A percentile compares a stretch with the other conserved stretches of the same genome.
Conservation (phyloP, 2,888 invertebrate genomes). For the Anoncus sp. region DNA sequence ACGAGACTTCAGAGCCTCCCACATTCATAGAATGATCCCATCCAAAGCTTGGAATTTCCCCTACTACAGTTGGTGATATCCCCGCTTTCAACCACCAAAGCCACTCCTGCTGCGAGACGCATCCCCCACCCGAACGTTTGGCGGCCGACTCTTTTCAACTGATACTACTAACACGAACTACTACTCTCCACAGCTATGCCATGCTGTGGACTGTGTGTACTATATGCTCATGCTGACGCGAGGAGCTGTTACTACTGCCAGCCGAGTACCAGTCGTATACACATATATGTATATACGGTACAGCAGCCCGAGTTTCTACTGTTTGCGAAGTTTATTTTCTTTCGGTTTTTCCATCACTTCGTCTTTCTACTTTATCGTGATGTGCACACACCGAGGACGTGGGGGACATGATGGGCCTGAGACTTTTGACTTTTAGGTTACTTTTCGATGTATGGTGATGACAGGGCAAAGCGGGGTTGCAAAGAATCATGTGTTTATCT, state of each 20-base stretch:
- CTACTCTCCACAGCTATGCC: slow-evolving; percentile 16
- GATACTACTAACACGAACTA: slow-evolving; percentile 38
- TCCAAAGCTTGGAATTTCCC: slow-evolving; percentile 16
- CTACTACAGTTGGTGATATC: slow-evolving; percentile 20
- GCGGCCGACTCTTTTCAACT: slow-evolving; percentile 50
- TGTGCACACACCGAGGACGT: slow-evolving; percentile 28
- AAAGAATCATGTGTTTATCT: background rate
- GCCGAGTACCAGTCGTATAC: slow-evolving; percentile 26
- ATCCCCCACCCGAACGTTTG: slow-evolving; percentile 32
- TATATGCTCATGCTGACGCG: slow-evolving; percentile 54
- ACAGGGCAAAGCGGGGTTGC: background rate
- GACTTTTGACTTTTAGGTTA: slow-evolving; percentile 16
- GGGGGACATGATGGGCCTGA: slow-evolving; percentile 27
- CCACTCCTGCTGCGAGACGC: slow-evolving; percentile 39
- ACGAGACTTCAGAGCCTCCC: slow-evolving; percentile 39
- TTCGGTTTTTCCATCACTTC: slow-evolving; percentile 43
- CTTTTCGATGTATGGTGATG: slow-evolving; percentile 7
- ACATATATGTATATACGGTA: slow-evolving; percentile 13
- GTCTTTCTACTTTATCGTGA: slow-evolving; percentile 28
- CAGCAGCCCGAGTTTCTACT: slow-evolving; percentile 42
- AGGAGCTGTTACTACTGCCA: slow-evolving; percentile 56
- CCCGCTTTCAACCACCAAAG: slow-evolving; percentile 33
- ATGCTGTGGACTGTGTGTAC: slow-evolving; percentile 2
- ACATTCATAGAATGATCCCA: slow-evolving; percentile 38
- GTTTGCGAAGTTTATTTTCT: slow-evolving; percentile 53